Base-by-base conservation (phyloP, 2,888 invertebrate species). In the Nephrocerus scutellatus region DNA sequence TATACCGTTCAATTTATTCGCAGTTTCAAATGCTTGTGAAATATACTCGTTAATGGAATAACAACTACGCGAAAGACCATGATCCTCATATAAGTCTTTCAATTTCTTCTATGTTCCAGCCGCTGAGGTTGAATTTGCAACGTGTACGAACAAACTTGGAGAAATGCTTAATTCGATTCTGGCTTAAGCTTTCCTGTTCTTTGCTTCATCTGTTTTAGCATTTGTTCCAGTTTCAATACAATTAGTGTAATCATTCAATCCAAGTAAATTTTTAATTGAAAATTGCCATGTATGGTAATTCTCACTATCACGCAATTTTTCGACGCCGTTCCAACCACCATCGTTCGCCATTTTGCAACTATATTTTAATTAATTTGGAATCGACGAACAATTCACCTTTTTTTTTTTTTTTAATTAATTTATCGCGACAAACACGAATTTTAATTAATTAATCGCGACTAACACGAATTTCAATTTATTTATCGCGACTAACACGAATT, bases 31-130 rank as follows among this genome's bases (percentile, higher is more conserved):
- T 4, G 45, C 29, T 20, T 45, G 40, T 2, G 35, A 41, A 2
- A 47, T 39, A 16, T 47, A 44, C 12, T 38, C 18, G 3, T 39
- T 22, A 37, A 42, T 44, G 5, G 36, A 43, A 2, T 37, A 36
- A 13, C 39, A 41, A 28, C 44, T 42, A 21, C 44, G 46, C 13
- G 43, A 47, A 25, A 46, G 16, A n/a, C 47, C 47, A 32, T 26
- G 42, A 13, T 43, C 41, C 15, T 49, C 36, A 21, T 46, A 46
- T 12, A 44, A 38, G 21, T 30, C 18, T 41, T 42, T 35, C 35
- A 43, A 23, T 7, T 32, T 22, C 20, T 42, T 29, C 42, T 41
- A 46, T 19, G 46, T 34, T 15, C 37, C 30, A n/a, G 41, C 37
- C 6, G 42, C 41, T 10, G 40, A 35, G 22, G 26, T 41, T 6